Base-by-base conservation (phyloP, 2,888 invertebrate genomes). In the Idaea straminata region DNA sequence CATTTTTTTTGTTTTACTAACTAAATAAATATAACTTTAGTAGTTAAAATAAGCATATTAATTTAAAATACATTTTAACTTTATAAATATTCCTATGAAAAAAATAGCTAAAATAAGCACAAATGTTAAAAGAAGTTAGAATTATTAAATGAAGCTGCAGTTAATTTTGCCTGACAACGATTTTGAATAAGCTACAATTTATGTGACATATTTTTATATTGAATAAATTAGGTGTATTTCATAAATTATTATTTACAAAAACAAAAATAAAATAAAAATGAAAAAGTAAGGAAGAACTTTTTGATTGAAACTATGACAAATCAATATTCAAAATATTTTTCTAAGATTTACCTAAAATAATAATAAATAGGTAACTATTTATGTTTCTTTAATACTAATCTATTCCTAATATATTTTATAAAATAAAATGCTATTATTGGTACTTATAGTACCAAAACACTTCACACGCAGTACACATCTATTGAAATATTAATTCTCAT, bases 401-500 rank as follows among this genome's bases (percentile, higher is more conserved):
- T 25, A 25, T 25, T 25, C 1, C 25, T 25, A 25, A 25, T 25
- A n/a, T 25, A 25, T 25, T 2, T 25, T 25, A 25, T 2, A 25
- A 25, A 25, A 25, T 2, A 25, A 25, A 25, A 57, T 15, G 15
- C 57, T 57, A 57, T 57, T 57, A 59, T 36, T 6, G 15, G 47
- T 35, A 58, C 61, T 62, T 62, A 73, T 77, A 82, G 74, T 74
- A 85, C 76, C 85, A 86, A 87, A 79, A 82, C 76, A 68, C 70
- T 68, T 74, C 76, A 74, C 67, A 68, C 82, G 76, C 69, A 72
- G 72, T 76, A 79, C 71, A 76, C 72, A 71, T 73, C 66, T 36
- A 67, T 64, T 69, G 67, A 65, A 72, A 72, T 72, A 72, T 72
- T 76, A 76, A 76, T 76, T 76, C 76, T 86, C 92, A 91, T 92